Base-by-base conservation (phyloP, 2,888 invertebrate species). In the Chalcis sispes region DNA sequence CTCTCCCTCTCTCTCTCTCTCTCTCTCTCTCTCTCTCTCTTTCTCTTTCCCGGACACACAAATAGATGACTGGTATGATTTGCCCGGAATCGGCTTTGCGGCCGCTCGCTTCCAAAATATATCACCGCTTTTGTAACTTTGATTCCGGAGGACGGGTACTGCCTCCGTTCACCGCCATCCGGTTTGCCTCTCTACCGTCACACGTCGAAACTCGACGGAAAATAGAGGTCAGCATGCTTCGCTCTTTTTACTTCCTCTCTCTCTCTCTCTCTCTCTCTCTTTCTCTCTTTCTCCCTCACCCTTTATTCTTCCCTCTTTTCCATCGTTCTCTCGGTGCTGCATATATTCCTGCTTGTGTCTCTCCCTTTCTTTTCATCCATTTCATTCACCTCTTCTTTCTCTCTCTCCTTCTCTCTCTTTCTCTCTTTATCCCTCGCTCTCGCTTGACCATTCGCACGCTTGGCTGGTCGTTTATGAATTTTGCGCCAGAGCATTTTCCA, bases 111-210 rank as follows among this genome's bases (percentile, higher is more conserved):
- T 59, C 50, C 61, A 72, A 79, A 81, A 82, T 80, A 82, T 82
- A 82, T 82, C 80, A 79, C 59, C 61, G 82, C 82, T 82, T 82
- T 81, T 82, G 81, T 81, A 80, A 79, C 77, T 81, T 81, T 81
- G 80, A 81, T 81, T 82, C 78, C 77, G 79, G 77, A 8, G 61
- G 7, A 56, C 4, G 46, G 56, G n/a, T 32, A 18, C 48, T 32
- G 10, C 5, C 32, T 3, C 18, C n/a, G n/a, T 5, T 50, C 27
- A 27, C 46, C 27, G 1, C 56, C 18, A 18, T 15, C 48, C 64
- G 36, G 20, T 48, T 61, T 20, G 54, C 36, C 36, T 32, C 58
- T 20, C 15, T 25, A 25, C 15, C 40, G 46, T 52, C 65, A 50
- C 46, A 27, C 40, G 46, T 52, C 65, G 65, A 18, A n/a, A 15